Percentiles rank a stretch among this genome's conserved stretches.
Evolutionary conservation across 2,113 vertebrate genomes (phyloP).

Genomic region (Aspidoscelis tigris): DNA sequence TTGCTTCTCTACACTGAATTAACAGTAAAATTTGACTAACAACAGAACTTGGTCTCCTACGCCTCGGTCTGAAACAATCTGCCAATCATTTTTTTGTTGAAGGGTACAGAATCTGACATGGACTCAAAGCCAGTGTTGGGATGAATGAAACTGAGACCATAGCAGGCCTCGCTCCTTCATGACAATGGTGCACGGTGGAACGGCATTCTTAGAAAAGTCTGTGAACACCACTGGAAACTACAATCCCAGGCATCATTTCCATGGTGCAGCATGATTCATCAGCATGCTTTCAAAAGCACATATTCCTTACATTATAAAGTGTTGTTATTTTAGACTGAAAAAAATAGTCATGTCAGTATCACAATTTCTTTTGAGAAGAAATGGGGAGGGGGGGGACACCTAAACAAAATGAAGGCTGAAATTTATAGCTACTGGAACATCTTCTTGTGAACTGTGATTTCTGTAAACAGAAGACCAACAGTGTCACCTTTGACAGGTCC

Average conservation of each 20-base stretch:
- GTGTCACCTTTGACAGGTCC: background rate
- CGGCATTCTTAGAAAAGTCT: background rate
- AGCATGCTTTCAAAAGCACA: background rate
- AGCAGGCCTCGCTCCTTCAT: background rate
- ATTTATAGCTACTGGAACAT: background rate
- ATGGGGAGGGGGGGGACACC: background rate
- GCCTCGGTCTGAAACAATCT: constrained; percentile 33
- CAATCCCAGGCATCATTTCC: background rate
- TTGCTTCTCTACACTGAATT: constrained; percentile 16
- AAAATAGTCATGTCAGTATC: background rate
- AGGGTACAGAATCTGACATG: constrained; percentile 33
- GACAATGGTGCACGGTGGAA: too few relatives aligned
- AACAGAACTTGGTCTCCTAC: constrained; percentile 27
- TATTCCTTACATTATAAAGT: background rate
- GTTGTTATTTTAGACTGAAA: background rate
- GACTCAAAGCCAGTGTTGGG: background rate
- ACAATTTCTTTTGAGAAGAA: background rate
- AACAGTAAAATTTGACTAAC: constrained; percentile 34
- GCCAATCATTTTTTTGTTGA: constrained; percentile 40
- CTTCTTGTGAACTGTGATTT: background rate
- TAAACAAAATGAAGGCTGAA: background rate
- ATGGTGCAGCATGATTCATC: background rate
- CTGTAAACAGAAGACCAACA: background rate
- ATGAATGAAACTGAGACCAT: background rate
- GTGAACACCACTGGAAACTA: background rate